Evolutionary conservation across 2,113 vertebrate species (phyloP).

Genomic region (Erythrocercus mccallii): DNA sequence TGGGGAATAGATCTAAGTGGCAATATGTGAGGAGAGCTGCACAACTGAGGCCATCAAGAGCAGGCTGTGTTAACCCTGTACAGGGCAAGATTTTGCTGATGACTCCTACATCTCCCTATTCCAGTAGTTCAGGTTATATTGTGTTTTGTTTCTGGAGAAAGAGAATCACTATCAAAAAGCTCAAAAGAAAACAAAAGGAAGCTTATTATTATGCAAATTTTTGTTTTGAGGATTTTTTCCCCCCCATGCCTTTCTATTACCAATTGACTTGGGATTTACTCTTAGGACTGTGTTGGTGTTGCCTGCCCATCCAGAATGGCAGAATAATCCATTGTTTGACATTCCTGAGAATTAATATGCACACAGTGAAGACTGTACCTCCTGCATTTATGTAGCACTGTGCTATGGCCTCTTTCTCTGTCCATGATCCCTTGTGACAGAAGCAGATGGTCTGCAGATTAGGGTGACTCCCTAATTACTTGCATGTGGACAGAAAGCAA

Average conservation of each 20-base stretch:
- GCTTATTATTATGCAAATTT: neutral
- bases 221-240: neutral
- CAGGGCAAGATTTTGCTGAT: neutral
- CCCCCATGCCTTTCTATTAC: neutral
- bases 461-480: neutral
- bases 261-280: neutral
- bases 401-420: neutral
- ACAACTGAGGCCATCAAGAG: neutral
- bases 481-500: neutral
- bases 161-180: neutral
- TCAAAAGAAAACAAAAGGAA: neutral
- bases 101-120: neutral
- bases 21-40: neutral
- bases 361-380: neutral
- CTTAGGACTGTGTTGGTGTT: neutral
- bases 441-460: neutral
- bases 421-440: neutral
- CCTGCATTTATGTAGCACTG: neutral
- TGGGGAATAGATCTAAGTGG: neutral
- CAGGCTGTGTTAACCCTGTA: neutral
- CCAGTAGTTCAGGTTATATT: neutral
- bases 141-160: neutral
- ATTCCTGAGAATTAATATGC: neutral
- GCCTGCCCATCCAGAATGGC: neutral
- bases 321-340: neutral